Percentiles rank a stretch among this genome's conserved stretches.
phyloP scores from a whole-genome alignment of 2,113 vertebrate species.

The Sturnus vulgaris region DNA sequence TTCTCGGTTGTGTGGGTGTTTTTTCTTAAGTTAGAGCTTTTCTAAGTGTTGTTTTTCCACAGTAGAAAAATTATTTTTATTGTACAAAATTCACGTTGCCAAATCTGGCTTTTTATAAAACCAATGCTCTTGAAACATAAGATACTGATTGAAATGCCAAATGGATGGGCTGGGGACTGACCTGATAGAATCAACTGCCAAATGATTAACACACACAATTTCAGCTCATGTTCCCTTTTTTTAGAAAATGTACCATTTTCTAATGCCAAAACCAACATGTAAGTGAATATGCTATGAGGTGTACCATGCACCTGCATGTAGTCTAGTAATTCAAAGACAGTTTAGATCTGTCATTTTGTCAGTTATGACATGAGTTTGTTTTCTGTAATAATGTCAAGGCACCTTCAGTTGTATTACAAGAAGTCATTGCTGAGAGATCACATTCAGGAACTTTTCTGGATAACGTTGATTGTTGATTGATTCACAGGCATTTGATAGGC shows the following conservation, averaged over 20 bases:
- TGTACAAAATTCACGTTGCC: conserved; percentile 64
- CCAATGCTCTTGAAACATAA: conserved; percentile 38
- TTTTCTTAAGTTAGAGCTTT: conserved; percentile 27
- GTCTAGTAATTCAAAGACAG: conserved; percentile 43
- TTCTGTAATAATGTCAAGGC: conserved; percentile 43
- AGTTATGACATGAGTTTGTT: conserved; percentile 30
- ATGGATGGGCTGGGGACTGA: conserved; percentile 58
- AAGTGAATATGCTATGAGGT: conserved; percentile 13
- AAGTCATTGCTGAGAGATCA: conserved; percentile 9
- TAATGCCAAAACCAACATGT: conserved; percentile 55
- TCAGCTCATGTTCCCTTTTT: conserved; percentile 47
- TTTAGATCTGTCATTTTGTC: conserved; percentile 30
- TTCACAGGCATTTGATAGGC: conserved; percentile 36
- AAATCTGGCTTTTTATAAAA: conserved; percentile 72
- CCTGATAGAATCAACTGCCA: conserved; percentile 67
- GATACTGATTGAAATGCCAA: conserved; percentile 66
- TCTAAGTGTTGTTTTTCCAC: conserved; percentile 57
- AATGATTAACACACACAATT: conserved; percentile 46
- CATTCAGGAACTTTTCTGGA: conserved; percentile 8
- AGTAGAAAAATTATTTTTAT: conserved; percentile 59
- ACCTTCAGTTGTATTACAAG: conserved; percentile 35
- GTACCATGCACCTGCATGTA: background rate
- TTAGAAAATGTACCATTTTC: conserved; percentile 45
- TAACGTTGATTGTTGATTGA: conserved; percentile 31
- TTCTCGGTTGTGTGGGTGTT: background rate